Evolutionary conservation across 2,113 vertebrate genomes (phyloP).

Genomic region (Sebastes fasciatus): DNA sequence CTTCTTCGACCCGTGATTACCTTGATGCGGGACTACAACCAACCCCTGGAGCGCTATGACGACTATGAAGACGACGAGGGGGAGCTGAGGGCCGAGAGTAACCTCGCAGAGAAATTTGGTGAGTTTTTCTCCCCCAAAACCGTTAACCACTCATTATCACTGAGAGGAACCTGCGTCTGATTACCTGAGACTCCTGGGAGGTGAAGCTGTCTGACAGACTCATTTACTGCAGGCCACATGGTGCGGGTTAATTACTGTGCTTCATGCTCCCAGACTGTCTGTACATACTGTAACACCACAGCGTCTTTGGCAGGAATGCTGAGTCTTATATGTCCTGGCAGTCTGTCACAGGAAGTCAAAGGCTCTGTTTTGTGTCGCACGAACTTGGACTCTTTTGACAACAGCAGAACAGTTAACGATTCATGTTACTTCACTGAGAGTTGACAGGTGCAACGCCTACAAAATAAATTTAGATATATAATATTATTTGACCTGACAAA

Average conservation of each 20-base stretch:
- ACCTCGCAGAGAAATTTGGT: constrained; percentile 91
- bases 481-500: not conserved
- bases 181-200: constrained; percentile 43
- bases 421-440: constrained; percentile 1
- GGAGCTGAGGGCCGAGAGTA: constrained; percentile 91
- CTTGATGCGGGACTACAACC: constrained; percentile 86
- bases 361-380: constrained; percentile 18
- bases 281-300: constrained; percentile 28
- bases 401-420: constrained; percentile 14
- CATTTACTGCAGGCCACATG: constrained; percentile 33
- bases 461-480: not conserved
- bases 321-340: constrained; percentile 41
- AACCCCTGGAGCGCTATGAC: constrained; percentile 85
- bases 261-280: constrained; percentile 50
- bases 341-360: constrained; percentile 24
- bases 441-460: not conserved
- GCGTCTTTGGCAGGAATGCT: constrained; percentile 41
- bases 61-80: constrained; percentile 88
- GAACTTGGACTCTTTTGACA: constrained; percentile 18
- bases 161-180: constrained; percentile 48
- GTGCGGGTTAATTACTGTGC: constrained; percentile 54
- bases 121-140: constrained; percentile 1
- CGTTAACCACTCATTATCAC: constrained; percentile 48
- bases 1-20: constrained; percentile 84
- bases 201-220: constrained; percentile 46